Evolutionary conservation across 92 coral and sea anemone genomes (phyloP), one percentile per base, ranked within the genome.

Genomic region (Blastomussa wellsi): DNA sequence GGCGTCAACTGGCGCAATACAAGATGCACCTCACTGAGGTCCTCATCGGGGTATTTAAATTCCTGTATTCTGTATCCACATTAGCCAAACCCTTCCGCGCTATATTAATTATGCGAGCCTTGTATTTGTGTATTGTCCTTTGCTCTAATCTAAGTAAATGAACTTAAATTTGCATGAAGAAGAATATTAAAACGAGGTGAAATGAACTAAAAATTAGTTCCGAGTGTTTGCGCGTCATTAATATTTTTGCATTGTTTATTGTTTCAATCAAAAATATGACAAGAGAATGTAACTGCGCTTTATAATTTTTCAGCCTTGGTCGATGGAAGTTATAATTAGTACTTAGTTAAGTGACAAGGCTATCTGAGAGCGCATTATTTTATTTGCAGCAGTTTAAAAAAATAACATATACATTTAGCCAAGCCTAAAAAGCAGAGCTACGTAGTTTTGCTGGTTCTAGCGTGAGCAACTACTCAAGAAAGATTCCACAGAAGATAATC

Each of bases 81-180:
- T 16, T 20, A 13, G 20, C 62, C n/a, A 55, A 55, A 20, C 62
- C 22, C n/a, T n/a, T 55, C 8, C 62, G 22, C 28, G 12, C 32
- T 28, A 26, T 35, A 62, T 62, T 26, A 62, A 7, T 31, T 5
- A 33, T 29, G 69, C 68, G 47, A 44, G 28, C 4, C 42, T 62
- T 48, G 39, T 26, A 22, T 15, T 79, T 62, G 55, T 36, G 64
- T 79, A 79, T 19, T n/a, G 68, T 22, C 35, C 6, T 28, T 64
- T 22, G 15, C 37, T 62, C 2, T 0, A 5, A 59, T 28, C 44
- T 70, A 17, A 79, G 53, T 28, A 79, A 77, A 60, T 41, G 10
- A 79, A 57, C 81, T 44, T 19, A 39, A 62, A 79, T 79, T 79
- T 79, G 82, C 82, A 79, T 79, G 72, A 36, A 20, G 32, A 8